These are phyloP conservation scores for Zygothrica quintamaculata DNA, from an alignment of 2,888 invertebrate species.

Conservation along the genomic window DNA sequence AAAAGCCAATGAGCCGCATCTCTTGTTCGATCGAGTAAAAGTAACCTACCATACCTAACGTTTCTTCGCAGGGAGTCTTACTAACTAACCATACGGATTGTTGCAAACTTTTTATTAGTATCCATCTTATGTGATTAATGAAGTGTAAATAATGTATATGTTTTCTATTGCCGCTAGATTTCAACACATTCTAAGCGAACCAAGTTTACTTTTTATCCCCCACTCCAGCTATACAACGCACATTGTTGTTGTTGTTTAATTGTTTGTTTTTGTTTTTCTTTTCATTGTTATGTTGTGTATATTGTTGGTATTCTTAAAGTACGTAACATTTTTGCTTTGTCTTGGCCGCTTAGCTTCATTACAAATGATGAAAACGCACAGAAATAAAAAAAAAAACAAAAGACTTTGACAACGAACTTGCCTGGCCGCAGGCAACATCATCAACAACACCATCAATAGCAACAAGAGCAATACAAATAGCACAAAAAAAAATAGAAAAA, in stretches of 20 bases:
- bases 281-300: conserved; percentile 21
- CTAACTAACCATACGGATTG: conserved; percentile 42
- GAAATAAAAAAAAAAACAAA: conserved; percentile 37
- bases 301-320: conserved; percentile 44
- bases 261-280: conserved; percentile 31
- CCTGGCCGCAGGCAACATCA: conserved; percentile 27
- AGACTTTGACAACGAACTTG: conserved; percentile 80
- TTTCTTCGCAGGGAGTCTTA: conserved; percentile 19
- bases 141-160: conserved; percentile 78
- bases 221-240: conserved; percentile 21
- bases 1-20: conserved; percentile 77
- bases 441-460: conserved; percentile 11
- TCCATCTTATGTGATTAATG: conserved; percentile 74
- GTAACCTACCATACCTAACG: conserved; percentile 63
- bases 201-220: conserved; percentile 25
- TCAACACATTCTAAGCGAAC: conserved; percentile 71
- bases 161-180: conserved; percentile 63
- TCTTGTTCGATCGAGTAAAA: conserved; percentile 62
- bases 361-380: conserved; percentile 50
- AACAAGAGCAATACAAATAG: conserved; percentile 10
- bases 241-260: conserved; percentile 30
- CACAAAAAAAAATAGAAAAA: conserved; percentile 28
- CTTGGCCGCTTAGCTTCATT: conserved; percentile 34
- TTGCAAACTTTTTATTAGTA: conserved; percentile 50
- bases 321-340: conserved; percentile 49